Evolutionary conservation across 1,140 invertebrate species (phyloP).

Genomic region (Phortica variegata): DNA sequence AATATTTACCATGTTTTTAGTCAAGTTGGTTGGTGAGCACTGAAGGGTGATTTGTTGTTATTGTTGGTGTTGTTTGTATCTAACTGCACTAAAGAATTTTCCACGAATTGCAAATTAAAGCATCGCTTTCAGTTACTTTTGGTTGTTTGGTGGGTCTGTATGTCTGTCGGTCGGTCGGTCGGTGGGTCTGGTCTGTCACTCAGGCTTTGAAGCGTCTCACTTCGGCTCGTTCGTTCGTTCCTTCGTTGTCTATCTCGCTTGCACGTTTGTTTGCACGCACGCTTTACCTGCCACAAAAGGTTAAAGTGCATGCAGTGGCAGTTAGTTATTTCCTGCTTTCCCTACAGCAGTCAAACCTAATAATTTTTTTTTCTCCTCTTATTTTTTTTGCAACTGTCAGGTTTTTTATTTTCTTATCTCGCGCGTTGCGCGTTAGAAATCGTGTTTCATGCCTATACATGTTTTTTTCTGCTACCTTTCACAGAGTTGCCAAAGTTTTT

Average conservation of each 20-base stretch:
- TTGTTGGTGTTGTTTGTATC: neutral
- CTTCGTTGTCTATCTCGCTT: constrained; percentile 10
- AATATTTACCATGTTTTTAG: constrained; percentile 47
- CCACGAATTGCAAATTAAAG: constrained; percentile 53
- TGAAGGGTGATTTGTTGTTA: neutral
- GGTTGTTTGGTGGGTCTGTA: neutral
- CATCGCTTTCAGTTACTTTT: constrained; percentile 20
- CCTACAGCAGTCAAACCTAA: neutral
- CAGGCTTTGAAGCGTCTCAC: too few relatives aligned
- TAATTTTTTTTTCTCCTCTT: constrained; percentile 17
- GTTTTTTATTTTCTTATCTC: constrained; percentile 2
- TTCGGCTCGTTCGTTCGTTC: constrained; percentile 1
- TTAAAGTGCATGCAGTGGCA: constrained; percentile 48
- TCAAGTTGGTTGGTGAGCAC: constrained; percentile 14
- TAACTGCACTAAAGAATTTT: constrained; percentile 33
- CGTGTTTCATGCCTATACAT: too few relatives aligned
- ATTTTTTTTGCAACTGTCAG: constrained; percentile 20
- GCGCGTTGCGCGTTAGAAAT: constrained; percentile 13
- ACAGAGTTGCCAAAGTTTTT: neutral
- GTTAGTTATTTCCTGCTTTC: constrained; percentile 19
- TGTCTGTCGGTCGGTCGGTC: too few relatives aligned
- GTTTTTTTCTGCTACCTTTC: constrained; percentile 23
- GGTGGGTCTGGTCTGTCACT: too few relatives aligned
- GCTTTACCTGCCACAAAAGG: too few relatives aligned
- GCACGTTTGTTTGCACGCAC: constrained; percentile 15